Conservation (phyloP, 2,888 invertebrate genomes). For the Slavum lentiscoides region DNA sequence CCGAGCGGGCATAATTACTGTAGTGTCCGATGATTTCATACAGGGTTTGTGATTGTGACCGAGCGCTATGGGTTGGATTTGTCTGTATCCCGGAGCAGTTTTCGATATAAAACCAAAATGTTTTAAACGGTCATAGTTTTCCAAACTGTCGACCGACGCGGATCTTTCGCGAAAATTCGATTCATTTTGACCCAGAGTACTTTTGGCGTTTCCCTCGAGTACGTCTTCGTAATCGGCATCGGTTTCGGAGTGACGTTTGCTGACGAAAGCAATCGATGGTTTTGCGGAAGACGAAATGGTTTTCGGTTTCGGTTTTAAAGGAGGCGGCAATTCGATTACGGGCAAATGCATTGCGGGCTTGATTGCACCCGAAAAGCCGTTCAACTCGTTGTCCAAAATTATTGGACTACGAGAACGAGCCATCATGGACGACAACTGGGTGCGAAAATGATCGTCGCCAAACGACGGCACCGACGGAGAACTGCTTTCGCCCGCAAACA, state of each 20-base stretch:
- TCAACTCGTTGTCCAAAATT: conserved; percentile 62
- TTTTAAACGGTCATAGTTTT: conserved; percentile 78
- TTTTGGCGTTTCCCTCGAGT: conserved; percentile 79
- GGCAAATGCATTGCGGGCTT: conserved; percentile 55
- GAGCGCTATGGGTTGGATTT: conserved; percentile 64
- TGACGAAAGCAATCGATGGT: not conserved
- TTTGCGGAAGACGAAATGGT: conserved; percentile 10
- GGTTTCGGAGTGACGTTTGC: not conserved
- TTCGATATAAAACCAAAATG: conserved; percentile 79
- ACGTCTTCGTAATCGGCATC: conserved; percentile 69
- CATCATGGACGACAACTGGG: conserved; percentile 76
- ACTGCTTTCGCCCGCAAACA: conserved; percentile 69
- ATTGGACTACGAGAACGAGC: conserved; percentile 78
- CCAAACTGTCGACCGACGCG: conserved; percentile 56
- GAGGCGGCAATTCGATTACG: conserved; percentile 59
- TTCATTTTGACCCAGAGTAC: conserved; percentile 75
- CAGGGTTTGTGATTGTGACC: conserved; percentile 50
- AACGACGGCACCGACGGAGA: conserved; percentile 62
- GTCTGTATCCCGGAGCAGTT: conserved; percentile 72
- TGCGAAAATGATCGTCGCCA: conserved; percentile 75
- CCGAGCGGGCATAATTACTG: conserved; percentile 68
- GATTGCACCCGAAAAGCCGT: conserved; percentile 53
- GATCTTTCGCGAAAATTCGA: conserved; percentile 71
- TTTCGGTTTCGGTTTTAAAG: conserved; percentile 69
- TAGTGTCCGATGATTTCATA: conserved; percentile 26